Percentiles rank a stretch among this genome's conserved stretches.
These are phyloP conservation scores for Leucopsar rothschildi DNA, from an alignment of 2,113 vertebrate species.

Conservation along the genomic window DNA sequence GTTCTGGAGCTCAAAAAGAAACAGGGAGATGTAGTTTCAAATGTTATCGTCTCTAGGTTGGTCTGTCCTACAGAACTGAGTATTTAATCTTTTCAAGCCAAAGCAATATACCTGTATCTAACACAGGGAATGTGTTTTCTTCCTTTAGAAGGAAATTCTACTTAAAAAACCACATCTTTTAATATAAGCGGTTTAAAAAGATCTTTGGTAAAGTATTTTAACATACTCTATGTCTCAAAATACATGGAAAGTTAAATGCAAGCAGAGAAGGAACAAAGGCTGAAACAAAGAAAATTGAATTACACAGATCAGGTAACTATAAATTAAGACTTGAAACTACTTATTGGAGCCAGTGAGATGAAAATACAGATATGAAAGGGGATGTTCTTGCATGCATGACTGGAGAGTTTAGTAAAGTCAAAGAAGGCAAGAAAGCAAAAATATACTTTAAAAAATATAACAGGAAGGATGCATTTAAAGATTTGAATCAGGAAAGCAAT, in stretches of 20 bases:
- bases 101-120: background rate
- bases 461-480: background rate
- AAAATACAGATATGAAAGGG: background rate
- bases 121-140: background rate
- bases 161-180: background rate
- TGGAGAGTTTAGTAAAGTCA: background rate
- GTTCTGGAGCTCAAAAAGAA: background rate
- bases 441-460: background rate
- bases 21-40: background rate
- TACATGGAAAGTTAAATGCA: background rate
- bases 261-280: background rate
- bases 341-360: background rate
- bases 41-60: fast-evolving
- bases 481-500: background rate
- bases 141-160: background rate
- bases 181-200: background rate
- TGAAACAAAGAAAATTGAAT: background rate
- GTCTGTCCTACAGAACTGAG: background rate
- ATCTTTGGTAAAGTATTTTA: background rate
- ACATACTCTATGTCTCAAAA: background rate
- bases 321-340: background rate
- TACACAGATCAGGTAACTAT: background rate
- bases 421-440: background rate
- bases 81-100: background rate
- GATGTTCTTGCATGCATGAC: background rate